Conservation (phyloP, 2,113 vertebrate genomes). For the Fregata magnificens region DNA sequence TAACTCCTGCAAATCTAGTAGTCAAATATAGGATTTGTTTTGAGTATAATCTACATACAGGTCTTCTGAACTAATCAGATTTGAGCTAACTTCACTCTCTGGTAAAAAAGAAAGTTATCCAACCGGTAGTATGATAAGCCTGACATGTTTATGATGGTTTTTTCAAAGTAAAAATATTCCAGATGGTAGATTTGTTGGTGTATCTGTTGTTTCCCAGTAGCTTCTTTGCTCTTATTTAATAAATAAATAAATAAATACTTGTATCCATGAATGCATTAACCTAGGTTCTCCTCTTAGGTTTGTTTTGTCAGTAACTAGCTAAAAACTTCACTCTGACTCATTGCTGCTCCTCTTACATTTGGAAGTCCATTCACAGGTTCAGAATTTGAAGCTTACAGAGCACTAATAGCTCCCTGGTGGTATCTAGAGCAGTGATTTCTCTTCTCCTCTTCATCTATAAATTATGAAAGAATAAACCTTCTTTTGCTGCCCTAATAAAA, state of each 20-base stretch:
- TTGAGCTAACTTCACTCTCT: background rate
- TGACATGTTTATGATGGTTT: background rate
- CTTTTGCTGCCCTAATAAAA: background rate
- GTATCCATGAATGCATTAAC: background rate
- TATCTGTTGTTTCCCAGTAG: background rate
- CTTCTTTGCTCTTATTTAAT: background rate
- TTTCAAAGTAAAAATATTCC: background rate
- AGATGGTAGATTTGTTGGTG: background rate
- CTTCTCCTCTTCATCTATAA: background rate
- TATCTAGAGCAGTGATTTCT: background rate
- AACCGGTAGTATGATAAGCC: background rate
- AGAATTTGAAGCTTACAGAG: background rate
- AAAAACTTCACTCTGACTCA: constrained; percentile 51
- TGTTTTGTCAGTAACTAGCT: background rate
- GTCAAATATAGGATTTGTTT: background rate
- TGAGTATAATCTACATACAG: background rate
- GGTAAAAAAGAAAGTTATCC: background rate
- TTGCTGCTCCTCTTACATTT: constrained; percentile 54
- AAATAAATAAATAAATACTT: background rate
- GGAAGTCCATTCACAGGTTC: constrained; percentile 54
- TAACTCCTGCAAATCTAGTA: background rate
- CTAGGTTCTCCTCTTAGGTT: background rate
- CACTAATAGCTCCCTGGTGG: background rate
- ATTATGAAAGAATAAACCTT: background rate
- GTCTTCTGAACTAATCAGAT: background rate